Base-by-base conservation (phyloP, 2,888 invertebrate genomes). In the Acrocera orbiculus region DNA sequence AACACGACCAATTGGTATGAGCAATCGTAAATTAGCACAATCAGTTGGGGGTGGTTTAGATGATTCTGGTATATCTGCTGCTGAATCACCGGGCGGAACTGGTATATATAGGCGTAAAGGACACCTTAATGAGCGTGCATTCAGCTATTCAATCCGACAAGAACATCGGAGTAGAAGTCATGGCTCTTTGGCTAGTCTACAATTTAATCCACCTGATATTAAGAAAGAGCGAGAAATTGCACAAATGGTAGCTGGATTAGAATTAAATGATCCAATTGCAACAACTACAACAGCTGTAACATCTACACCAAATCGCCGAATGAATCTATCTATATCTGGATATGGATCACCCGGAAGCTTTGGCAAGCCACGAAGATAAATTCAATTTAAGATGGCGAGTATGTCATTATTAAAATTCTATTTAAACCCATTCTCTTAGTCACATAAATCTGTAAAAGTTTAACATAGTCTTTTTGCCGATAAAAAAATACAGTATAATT, bases 151-250 rank as follows among this genome's bases (percentile, higher is more conserved):
- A 46, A 90, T 90, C 52, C 66, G 90, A 36, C 89, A 90, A 56
- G 90, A 90, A 56, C 89, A 90, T 54, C 71, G 90, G 43, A 87
- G 87, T 54, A 69, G 90, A 40, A 89, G 87, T 49, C 89, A 90
- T 58, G 89, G 89, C 38, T 86, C 86, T 39, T 65, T 90, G 54
- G 86, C 89, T 40, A 89, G 87, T 54, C 64, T 90, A 40, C 86
- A 87, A 55, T 89, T 89, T 61, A 83, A 80, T 46, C 77, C 78
- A 43, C 80, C 81, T 42, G 81, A 81, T 51, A 66, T 80, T 54
- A 85, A 87, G 56, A 86, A 87, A 54, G 86, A 87, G 58, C 69
- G 86, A 4, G 87, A 89, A 64, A 86, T 89, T 45, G 82, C 86
- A 61, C 89, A 89, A 63, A 73, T 89, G 73, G 82, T 89, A 42